Base-by-base conservation (phyloP, 1,140 invertebrate genomes). In the Macrobrachium nipponense region DNA sequence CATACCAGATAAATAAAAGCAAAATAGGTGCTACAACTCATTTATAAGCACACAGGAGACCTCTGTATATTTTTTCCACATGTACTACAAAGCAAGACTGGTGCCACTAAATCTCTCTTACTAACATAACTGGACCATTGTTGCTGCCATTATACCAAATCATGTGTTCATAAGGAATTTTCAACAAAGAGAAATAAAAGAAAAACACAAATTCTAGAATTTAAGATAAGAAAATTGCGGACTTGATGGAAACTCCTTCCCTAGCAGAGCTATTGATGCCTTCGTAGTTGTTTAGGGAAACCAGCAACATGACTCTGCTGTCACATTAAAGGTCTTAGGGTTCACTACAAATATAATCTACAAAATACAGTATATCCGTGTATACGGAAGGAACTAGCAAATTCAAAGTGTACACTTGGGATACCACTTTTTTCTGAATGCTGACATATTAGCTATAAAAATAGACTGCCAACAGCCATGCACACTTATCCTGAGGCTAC, bases 401-500 rank as follows among this genome's bases (percentile, higher is more conserved):
- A 75, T 80, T 20, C 18, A 72, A 72, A 58, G 51, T 27, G 59
- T 51, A 27, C 76, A 78, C 17, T 78, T 60, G 73, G 23, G 64
- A 86, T 70, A 86, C 36, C 58, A 44, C 73, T 68, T 80, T 75
- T 18, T 36, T 86, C 20, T 61, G 43, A 78, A 80, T 80, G 64
- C 80, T 68, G 60, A 80, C 68, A 72, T 80, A 61, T 61, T 73
- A 70, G 68, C 51, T 58, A 59, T 60, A 80, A 75, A 85, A 79
- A 51, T 68, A 51, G 60, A 68, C 51, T 73, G 62, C 51, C 51
- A 80, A 86, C 84, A 86, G 76, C 58, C 84, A 86, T 86, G 84
- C 84, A 86, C 84, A 86, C 51, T 51, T 64, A 80, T 64, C 44
- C 61, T 86, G 84, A 86, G 68, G 68, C 62, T 86, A 86, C 77